These are phyloP conservation scores for Gambusia yucatana DNA, from an alignment of 2,797 vertebrate species.

Conservation along the genomic window DNA sequence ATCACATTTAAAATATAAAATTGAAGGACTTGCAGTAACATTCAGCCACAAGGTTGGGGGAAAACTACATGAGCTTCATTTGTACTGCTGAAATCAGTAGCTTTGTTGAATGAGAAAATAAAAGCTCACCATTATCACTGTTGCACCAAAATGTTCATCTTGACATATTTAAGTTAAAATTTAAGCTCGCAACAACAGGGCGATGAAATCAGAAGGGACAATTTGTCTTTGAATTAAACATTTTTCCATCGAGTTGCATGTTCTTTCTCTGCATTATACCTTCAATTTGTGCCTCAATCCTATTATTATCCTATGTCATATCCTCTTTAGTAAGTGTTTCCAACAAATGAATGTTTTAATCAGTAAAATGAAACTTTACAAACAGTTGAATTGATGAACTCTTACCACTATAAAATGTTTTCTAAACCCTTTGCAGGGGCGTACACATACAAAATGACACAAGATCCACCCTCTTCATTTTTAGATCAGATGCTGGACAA, in stretches of 20 bases:
- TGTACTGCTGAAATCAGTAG: background rate
- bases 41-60: background rate
- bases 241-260: constrained; percentile 78
- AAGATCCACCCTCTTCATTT: constrained; percentile 22
- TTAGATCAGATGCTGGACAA: constrained; percentile 46
- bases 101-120: constrained; percentile 50
- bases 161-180: background rate
- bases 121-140: constrained; percentile 53
- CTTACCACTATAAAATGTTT: constrained; percentile 42
- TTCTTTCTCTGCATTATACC: constrained; percentile 52
- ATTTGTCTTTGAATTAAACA: constrained; percentile 16
- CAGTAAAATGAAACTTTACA: constrained; percentile 16
- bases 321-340: constrained; percentile 7
- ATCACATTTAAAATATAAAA: background rate
- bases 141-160: constrained; percentile 57
- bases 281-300: constrained; percentile 1
- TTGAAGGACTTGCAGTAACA: background rate
- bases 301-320: constrained; percentile 12
- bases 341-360: background rate
- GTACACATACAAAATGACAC: constrained; percentile 43
- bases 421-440: constrained; percentile 38
- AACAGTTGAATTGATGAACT: background rate
- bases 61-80: background rate
- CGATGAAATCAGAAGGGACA: constrained; percentile 6
- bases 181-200: background rate